A percentile compares a stretch with the other conserved stretches of the same genome.
phyloP scores from a whole-genome alignment of 1,140 invertebrate genomes.

The Alviniconcha marisindica region DNA sequence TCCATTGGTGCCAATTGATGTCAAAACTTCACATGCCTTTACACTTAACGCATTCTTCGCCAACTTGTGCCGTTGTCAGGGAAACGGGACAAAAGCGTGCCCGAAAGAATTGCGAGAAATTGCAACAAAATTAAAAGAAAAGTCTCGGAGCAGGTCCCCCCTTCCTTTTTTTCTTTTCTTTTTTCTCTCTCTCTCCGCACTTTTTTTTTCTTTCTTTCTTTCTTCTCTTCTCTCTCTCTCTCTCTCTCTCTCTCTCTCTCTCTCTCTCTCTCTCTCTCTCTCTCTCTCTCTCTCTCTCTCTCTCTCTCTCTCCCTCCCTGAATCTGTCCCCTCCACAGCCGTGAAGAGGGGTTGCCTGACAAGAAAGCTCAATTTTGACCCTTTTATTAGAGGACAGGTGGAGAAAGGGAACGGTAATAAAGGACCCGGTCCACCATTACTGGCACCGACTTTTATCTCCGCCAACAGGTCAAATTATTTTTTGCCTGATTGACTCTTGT shows the following conservation, averaged over 20 bases:
- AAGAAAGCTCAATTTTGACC: constrained; percentile 42
- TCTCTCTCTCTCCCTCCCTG: not conserved
- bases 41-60: constrained; percentile 47
- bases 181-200: not conserved
- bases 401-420: constrained; percentile 32
- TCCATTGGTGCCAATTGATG: constrained; percentile 50
- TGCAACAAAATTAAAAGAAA: constrained; percentile 49
- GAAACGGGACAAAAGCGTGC: constrained; percentile 43
- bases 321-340: too few species aligned
- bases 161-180: not conserved
- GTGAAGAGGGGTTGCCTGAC: constrained; percentile 35
- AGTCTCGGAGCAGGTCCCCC: not conserved
- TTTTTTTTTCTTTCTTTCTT: not conserved
- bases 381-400: constrained; percentile 42
- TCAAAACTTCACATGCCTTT: constrained; percentile 52
- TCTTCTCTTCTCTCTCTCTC: not conserved
- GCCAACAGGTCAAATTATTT: constrained; percentile 37
- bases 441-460: constrained; percentile 31
- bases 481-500: constrained; percentile 43
- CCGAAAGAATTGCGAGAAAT: constrained; percentile 35
- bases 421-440: constrained; percentile 30
- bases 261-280: not conserved
- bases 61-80: constrained; percentile 45
- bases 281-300: not conserved
- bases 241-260: not conserved